Base-by-base conservation (phyloP, 1,140 invertebrate species). In the Elysia chlorotica region DNA sequence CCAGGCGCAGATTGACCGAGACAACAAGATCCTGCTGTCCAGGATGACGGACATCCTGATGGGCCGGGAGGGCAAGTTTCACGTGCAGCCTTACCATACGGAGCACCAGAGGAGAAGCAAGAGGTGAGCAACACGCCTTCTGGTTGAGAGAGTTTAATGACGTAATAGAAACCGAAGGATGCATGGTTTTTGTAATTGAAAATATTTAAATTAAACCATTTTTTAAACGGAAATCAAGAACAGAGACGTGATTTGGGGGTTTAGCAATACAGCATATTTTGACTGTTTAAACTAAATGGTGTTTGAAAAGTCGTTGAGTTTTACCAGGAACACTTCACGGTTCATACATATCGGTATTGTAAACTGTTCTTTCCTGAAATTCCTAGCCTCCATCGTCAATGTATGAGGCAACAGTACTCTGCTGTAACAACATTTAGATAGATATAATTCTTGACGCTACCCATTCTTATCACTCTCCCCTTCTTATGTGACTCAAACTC, bases 1-100 rank as follows among this genome's bases (percentile, higher is more conserved):
- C 19, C 54, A 68, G n/a, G 36, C 41, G 25, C 19, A 54, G 30
- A 68, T 53, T 10, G 66, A 68, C 48, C 35, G 66, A 35, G 66
- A 68, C 2, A 68, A 68, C 48, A 54, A 56, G 23, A 23, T 68
- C 14, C 25, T 68, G 41, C n/a, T 68, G 25, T 28, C 54, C 23
- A 54, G 33, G 38, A 68, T 68, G 66, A 38, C 66, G 2, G 30
- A 48, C n/a, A 68, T 68, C 23, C 31, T 68, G 48, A n/a, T 38
- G 30, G 33, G 23, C 10, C 31, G n/a, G 10, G 31, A 53, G 5
- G 41, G 57, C n/a, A 23, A 68, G n/a, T n/a, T n/a, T n/a, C n/a
- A n/a, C n/a, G n/a, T n/a, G n/a, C n/a, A n/a, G n/a, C n/a, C n/a
- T 17, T n/a, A 10, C 6, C 6, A 57, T 23, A 14, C 19, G 23